phyloP scores from a whole-genome alignment of 2,888 invertebrate genomes.

The Lysandra bellargus region DNA sequence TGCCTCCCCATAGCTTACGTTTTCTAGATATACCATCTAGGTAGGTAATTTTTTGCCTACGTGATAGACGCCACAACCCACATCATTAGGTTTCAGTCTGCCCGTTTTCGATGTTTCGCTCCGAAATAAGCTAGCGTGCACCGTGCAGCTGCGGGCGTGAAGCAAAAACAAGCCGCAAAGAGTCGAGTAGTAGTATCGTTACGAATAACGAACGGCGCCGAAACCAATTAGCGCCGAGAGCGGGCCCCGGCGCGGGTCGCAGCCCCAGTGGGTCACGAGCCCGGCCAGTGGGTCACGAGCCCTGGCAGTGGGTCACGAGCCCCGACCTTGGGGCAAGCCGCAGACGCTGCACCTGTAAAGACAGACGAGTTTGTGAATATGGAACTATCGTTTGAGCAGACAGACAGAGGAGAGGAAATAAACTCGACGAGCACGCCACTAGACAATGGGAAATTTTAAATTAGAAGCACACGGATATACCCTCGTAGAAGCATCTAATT shows the following conservation, averaged over 20 bases:
- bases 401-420: neutral
- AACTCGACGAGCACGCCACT: neutral
- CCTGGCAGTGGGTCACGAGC: slow-evolving; percentile 10
- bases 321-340: neutral
- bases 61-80: neutral
- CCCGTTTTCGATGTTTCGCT: neutral
- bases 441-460: neutral
- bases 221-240: slow-evolving; percentile 8
- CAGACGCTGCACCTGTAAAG: neutral
- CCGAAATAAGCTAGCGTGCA: neutral
- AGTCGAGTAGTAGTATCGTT: slow-evolving; percentile 10
- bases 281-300: neutral
- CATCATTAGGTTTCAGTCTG: neutral
- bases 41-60: neutral
- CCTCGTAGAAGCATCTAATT: neutral
- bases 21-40: neutral
- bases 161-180: slow-evolving; percentile 18
- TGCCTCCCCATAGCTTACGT: too few relatives aligned
- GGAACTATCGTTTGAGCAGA: neutral
- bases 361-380: slow-evolving; percentile 4
- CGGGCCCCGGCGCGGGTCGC: neutral
- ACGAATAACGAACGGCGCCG: slow-evolving; percentile 20
- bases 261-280: slow-evolving; percentile 1
- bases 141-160: neutral
- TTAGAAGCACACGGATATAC: neutral